phyloP scores from a whole-genome alignment of 2,888 invertebrate species.

The Zygaena filipendulae region DNA sequence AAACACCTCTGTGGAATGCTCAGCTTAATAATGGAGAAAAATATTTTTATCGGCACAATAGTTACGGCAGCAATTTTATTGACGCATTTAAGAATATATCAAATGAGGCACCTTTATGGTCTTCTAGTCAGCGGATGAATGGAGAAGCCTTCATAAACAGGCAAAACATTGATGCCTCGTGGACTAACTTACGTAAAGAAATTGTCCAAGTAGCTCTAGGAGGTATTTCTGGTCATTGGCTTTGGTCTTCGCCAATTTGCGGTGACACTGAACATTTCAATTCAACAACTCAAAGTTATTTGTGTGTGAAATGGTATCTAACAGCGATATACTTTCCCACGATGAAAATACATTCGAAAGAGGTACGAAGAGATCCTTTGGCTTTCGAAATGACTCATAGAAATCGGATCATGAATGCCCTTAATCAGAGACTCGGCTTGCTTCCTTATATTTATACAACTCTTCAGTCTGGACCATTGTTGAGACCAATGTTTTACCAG shows the following conservation, averaged over 20 bases:
- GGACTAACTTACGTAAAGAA: conserved; percentile 66
- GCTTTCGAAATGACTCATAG: conserved; percentile 50
- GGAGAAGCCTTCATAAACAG: conserved; percentile 36
- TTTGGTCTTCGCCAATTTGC: conserved; percentile 67
- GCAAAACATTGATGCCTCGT: conserved; percentile 66
- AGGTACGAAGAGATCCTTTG: conserved; percentile 44
- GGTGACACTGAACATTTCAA: conserved; percentile 60
- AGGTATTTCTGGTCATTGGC: conserved; percentile 55
- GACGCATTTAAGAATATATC: conserved; percentile 29
- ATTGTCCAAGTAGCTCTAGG: conserved; percentile 57
- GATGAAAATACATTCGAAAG: conserved; percentile 57
- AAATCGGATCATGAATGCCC: conserved; percentile 42
- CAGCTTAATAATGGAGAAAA: conserved; percentile 24
- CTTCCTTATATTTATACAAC: conserved; percentile 70
- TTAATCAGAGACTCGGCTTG: conserved; percentile 55
- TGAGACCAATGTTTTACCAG: conserved; percentile 74
- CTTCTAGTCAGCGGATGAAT: conserved; percentile 42
- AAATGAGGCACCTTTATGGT: conserved; percentile 24
- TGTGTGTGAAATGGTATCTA: conserved; percentile 77
- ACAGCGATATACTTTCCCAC: conserved; percentile 73
- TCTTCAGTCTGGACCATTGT: conserved; percentile 61
- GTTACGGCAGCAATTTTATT: conserved; percentile 64
- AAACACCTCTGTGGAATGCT: conserved; percentile 63
- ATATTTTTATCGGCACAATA: conserved; percentile 61
- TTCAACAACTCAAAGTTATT: conserved; percentile 32